Evolutionary conservation across 2,797 vertebrate genomes (phyloP).

Genomic region (Uromys caudimaculatus): DNA sequence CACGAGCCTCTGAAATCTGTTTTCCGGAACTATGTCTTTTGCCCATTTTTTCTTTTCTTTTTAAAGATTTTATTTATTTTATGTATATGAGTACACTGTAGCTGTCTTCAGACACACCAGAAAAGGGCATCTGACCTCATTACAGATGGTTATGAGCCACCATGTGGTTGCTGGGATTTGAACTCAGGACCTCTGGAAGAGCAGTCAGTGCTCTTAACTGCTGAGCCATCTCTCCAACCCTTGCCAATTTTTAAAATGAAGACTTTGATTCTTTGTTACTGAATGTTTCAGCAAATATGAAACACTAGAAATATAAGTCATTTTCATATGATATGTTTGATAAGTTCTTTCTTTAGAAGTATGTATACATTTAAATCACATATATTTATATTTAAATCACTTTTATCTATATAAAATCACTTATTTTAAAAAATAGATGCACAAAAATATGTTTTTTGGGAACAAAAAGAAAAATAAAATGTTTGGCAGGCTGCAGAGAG

Average conservation of each 20-base stretch:
- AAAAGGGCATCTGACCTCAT: too few species aligned
- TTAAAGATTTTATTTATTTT: too few species aligned
- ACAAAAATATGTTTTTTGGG: background rate
- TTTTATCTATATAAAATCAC: background rate
- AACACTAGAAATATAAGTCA: background rate
- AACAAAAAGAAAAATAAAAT: constrained; percentile 18
- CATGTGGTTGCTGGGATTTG: too few species aligned
- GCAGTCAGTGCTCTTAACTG: too few species aligned
- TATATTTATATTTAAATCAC: background rate
- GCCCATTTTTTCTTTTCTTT: background rate
- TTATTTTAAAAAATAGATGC: background rate
- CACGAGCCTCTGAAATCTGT: background rate
- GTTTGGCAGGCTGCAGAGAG: background rate
- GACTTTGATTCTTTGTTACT: background rate
- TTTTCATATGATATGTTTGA: constrained; percentile 17
- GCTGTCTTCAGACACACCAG: too few species aligned
- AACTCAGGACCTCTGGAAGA: too few species aligned
- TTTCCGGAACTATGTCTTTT: constrained; percentile 5
- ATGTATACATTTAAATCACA: background rate
- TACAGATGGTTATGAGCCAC: too few species aligned
- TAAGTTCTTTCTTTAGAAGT: constrained; percentile 51
- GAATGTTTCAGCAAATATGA: background rate
- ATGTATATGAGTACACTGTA: too few species aligned
- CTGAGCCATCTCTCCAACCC: too few species aligned
- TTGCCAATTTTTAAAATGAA: too few species aligned